Evolutionary conservation across 2,113 vertebrate genomes (phyloP).

Genomic region (Lethenteron camtschaticum): DNA sequence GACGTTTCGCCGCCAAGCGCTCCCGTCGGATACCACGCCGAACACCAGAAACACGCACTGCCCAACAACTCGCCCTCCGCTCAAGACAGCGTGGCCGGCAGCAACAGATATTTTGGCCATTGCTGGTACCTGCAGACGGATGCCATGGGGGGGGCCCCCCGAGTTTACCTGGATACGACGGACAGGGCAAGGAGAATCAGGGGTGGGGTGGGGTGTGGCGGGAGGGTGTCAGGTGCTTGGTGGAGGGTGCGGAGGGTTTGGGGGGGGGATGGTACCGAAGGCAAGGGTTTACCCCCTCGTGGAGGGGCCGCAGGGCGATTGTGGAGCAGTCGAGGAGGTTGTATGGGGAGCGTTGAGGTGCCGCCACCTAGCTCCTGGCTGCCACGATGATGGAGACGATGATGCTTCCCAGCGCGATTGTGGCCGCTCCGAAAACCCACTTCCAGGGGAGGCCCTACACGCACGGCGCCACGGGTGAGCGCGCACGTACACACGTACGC

Average conservation of each 20-base stretch:
- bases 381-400: constrained; percentile 84
- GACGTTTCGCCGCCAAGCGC: too few relatives aligned
- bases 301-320: neutral
- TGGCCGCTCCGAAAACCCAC: constrained; percentile 83
- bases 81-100: too few relatives aligned
- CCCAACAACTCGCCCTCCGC: too few relatives aligned
- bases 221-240: too few relatives aligned
- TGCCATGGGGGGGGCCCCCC: neutral
- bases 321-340: neutral
- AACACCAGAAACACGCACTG: too few relatives aligned
- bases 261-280: neutral
- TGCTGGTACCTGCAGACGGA: neutral
- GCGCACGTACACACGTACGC: neutral
- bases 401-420: constrained; percentile 68
- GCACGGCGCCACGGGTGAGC: constrained; percentile 11
- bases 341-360: neutral
- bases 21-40: too few relatives aligned
- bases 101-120: too few relatives aligned
- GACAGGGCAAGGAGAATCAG: too few relatives aligned
- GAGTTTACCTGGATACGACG: neutral
- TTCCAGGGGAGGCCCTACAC: constrained; percentile 49
- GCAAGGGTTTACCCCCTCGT: neutral
- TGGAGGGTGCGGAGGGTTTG: neutral
- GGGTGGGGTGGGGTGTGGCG: neutral
- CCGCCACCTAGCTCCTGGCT: constrained; percentile 47